Base-by-base conservation (phyloP, 2,888 invertebrate genomes). In the Eilema griseolum region DNA sequence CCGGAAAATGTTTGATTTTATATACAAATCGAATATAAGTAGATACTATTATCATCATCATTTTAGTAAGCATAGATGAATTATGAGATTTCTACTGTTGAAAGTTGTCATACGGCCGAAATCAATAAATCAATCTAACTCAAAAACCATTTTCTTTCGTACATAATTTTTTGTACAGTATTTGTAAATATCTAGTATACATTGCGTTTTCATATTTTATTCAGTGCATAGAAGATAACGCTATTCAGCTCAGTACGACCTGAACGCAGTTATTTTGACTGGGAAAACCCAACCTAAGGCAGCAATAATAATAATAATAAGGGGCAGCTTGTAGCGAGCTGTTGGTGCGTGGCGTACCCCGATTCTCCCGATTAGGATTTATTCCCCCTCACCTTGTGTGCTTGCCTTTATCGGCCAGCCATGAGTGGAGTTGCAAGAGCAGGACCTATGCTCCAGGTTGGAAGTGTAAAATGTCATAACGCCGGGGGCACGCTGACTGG, bases 1-100 rank as follows among this genome's bases (percentile, higher is more conserved):
- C 41, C 20, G 63, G 65, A 69, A 68, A 71, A 73, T 64, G 52
- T 31, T 63, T 67, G 66, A 72, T 75, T 70, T 62, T 71, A 75
- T 69, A 56, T 33, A 62, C 70, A 72, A 73, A 70, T 23, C 23
- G 4, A 33, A 33, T 23, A 23, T 12, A n/a, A n/a, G n/a, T n/a
- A 61, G 20, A 2, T 52, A 52, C 52, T 52, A 10, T 1, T 8
- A 46, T n/a, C n/a, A 52, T 0, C n/a, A n/a, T n/a, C n/a, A 52
- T 52, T 28, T 52, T 8, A 52, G n/a, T 52, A 52, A 52, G 52
- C 2, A 20, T 52, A 52, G 2, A 52, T 52, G n/a, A 52, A n/a
- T 52, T 52, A n/a, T 52, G n/a, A 20, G n/a, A 52, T 52, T 52
- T n/a, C 20, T 5, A 20, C 20, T 20, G 0, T 10, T 16, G 16